A percentile compares a stretch with the other conserved stretches of the same genome.
Conservation (phyloP, 2,113 vertebrate genomes). For the Chaetura pelagica region DNA sequence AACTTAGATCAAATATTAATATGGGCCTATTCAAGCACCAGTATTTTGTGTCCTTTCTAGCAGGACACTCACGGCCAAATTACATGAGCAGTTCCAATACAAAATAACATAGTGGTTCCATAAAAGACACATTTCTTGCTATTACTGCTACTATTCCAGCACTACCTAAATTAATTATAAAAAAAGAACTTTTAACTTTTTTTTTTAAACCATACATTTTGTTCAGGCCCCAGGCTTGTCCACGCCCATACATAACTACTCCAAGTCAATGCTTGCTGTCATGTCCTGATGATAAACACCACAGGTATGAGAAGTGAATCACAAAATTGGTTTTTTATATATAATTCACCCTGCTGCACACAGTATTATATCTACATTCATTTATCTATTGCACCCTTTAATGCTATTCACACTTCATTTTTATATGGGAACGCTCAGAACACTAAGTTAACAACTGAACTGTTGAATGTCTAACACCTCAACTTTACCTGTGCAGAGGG, state of each 20-base stretch:
- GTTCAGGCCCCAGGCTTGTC: neutral
- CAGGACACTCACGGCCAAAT: neutral
- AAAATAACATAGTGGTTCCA: neutral
- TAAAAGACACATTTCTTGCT: neutral
- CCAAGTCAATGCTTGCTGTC: neutral
- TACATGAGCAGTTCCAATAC: neutral
- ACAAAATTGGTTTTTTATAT: neutral
- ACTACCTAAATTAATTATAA: slow-evolving; percentile 14
- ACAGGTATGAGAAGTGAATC: slow-evolving; percentile 55
- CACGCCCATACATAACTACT: slow-evolving; percentile 6
- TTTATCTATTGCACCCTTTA: slow-evolving; percentile 70
- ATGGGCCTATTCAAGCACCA: neutral
- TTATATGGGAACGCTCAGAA: slow-evolving; percentile 66
- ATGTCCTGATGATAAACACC: slow-evolving; percentile 46
- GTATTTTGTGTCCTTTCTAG: neutral
- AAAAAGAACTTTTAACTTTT: neutral
- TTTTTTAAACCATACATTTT: neutral
- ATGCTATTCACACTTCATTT: slow-evolving; percentile 62
- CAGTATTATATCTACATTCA: slow-evolving; percentile 51
- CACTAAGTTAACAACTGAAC: slow-evolving; percentile 36
- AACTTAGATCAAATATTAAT: neutral
- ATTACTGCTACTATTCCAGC: neutral
- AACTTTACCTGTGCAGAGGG: slow-evolving; percentile 28
- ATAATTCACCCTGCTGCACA: slow-evolving; percentile 37
- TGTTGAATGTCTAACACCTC: slow-evolving; percentile 36